phyloP scores from a whole-genome alignment of 2,888 invertebrate genomes.

The Rotaria macrura region DNA sequence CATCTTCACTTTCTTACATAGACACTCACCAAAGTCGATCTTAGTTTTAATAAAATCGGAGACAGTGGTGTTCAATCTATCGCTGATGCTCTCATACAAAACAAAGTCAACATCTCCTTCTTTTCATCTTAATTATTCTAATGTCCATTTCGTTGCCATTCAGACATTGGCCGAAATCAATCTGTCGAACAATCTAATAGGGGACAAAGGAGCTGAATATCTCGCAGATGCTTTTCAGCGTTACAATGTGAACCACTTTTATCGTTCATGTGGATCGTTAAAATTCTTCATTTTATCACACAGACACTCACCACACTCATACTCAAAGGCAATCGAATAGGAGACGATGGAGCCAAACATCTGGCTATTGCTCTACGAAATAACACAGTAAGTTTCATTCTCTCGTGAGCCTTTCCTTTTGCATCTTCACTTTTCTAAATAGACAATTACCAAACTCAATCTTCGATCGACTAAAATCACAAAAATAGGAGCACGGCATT shows the following conservation, averaged over 20 bases:
- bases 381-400: background rate
- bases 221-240: background rate
- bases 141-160: no score
- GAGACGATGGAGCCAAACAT: background rate
- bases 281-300: background rate
- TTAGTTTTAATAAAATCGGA: background rate
- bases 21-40: background rate
- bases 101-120: background rate
- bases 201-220: background rate
- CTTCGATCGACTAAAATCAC: background rate
- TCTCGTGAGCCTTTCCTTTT: background rate
- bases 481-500: background rate
- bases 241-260: background rate
- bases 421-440: background rate
- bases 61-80: background rate
- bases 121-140: no score
- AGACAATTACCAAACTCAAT: background rate
- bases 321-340: background rate
- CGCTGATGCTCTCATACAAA: background rate
- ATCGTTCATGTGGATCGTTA: background rate
- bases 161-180: background rate
- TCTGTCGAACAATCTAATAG: background rate
- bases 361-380: background rate
- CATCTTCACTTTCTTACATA: background rate
- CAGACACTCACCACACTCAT: background rate